phyloP scores from a whole-genome alignment of 1,140 invertebrate genomes.

The Cydia fagiglandana region DNA sequence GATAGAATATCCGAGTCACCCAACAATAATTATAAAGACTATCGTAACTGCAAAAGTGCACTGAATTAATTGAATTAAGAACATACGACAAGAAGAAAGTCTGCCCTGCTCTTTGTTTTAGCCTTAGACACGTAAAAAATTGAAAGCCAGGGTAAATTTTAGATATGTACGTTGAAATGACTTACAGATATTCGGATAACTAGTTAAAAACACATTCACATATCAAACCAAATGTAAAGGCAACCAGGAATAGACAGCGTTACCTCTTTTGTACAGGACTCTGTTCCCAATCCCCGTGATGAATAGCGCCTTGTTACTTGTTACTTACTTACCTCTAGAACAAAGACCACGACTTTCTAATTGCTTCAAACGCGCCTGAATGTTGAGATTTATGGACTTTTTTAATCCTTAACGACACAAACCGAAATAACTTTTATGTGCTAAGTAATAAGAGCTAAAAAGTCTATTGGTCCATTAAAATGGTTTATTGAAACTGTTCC shows the following conservation, averaged over 20 bases:
- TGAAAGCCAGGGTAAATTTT: no score
- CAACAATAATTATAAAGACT: background rate
- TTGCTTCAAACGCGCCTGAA: slow-evolving; percentile 48
- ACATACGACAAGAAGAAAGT: background rate
- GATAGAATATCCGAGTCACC: background rate
- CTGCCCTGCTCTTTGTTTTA: no score
- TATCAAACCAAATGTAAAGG: background rate
- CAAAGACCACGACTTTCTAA: slow-evolving; percentile 59
- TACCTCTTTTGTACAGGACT: slow-evolving; percentile 20
- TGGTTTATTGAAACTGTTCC: slow-evolving; percentile 55
- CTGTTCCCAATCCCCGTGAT: slow-evolving; percentile 17
- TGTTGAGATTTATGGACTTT: slow-evolving; percentile 46
- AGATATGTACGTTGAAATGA: no score
- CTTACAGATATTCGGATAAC: background rate
- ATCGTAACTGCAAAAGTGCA: background rate
- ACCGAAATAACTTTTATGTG: slow-evolving; percentile 36
- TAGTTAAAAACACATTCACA: background rate
- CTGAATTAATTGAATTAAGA: background rate
- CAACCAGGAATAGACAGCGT: slow-evolving; percentile 13
- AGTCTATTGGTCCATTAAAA: slow-evolving; percentile 46
- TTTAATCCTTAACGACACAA: slow-evolving; percentile 36
- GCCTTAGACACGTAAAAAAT: no score
- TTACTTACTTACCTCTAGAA: slow-evolving; percentile 39
- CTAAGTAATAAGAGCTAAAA: slow-evolving; percentile 30
- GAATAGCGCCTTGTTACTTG: slow-evolving; percentile 16